Conservation (phyloP, 1,140 invertebrate genomes). For the Sycobia sp. region DNA sequence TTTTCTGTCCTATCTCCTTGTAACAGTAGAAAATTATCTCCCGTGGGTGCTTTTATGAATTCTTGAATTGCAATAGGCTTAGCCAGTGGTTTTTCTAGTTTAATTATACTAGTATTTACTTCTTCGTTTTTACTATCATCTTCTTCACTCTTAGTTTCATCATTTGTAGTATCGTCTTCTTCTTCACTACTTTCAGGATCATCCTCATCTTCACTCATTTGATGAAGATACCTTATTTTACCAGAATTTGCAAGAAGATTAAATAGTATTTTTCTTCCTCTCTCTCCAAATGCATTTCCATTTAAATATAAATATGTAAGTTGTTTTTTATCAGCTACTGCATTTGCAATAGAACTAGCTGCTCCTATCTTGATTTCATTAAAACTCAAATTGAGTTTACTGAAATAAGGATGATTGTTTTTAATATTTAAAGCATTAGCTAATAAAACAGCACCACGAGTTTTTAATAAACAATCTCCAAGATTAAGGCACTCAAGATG, state of each 20-base stretch:
- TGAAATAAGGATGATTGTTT: constrained; percentile 60
- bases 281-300: constrained; percentile 73
- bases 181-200: no score
- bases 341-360: constrained; percentile 68
- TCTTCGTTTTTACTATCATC: constrained; percentile 39
- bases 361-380: constrained; percentile 81
- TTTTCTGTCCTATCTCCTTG: constrained; percentile 56
- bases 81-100: constrained; percentile 28
- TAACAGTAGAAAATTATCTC: constrained; percentile 64
- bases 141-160: constrained; percentile 35
- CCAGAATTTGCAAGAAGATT: constrained; percentile 51
- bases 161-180: constrained; percentile 27
- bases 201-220: constrained; percentile 35
- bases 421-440: constrained; percentile 70
- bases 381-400: constrained; percentile 73
- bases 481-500: constrained; percentile 80
- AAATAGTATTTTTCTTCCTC: constrained; percentile 63
- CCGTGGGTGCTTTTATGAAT: constrained; percentile 65
- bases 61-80: constrained; percentile 57
- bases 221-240: no score
- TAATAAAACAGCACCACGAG: constrained; percentile 76
- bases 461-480: constrained; percentile 88
- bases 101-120: constrained; percentile 25
- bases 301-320: constrained; percentile 70
- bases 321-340: constrained; percentile 69